Evolutionary conservation across 2,797 vertebrate genomes (phyloP).

Genomic region (Coregonus ussuriensis): DNA sequence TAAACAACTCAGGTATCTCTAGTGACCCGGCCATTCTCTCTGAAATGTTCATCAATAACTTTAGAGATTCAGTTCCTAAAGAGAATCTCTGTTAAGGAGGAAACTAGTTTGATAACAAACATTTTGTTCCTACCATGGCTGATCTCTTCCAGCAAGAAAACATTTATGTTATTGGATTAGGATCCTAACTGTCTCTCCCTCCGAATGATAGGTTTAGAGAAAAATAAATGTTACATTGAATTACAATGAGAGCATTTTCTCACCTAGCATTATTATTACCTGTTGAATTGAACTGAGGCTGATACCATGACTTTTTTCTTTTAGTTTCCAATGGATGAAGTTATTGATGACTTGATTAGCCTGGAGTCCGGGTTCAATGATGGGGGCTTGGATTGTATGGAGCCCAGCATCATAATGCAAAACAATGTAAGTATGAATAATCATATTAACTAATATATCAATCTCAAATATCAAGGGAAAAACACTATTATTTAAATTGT

Average conservation of each 20-base stretch:
- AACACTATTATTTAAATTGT: neutral
- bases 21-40: slow-evolving; percentile 36
- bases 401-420: slow-evolving; percentile 86
- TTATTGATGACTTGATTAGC: slow-evolving; percentile 93
- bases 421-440: slow-evolving; percentile 86
- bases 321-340: slow-evolving; percentile 92
- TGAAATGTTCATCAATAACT: slow-evolving; percentile 72
- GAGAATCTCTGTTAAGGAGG: slow-evolving; percentile 49
- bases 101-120: slow-evolving; percentile 61
- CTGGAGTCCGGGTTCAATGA: slow-evolving; percentile 93
- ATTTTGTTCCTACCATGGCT: slow-evolving; percentile 28
- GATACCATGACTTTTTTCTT: slow-evolving; percentile 56
- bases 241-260: neutral
- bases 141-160: slow-evolving; percentile 39
- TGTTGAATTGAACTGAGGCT: neutral
- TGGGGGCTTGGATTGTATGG: slow-evolving; percentile 87
- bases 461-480: neutral
- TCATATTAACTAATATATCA: slow-evolving; percentile 34
- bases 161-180: slow-evolving; percentile 59
- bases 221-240: slow-evolving; percentile 1
- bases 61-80: slow-evolving; percentile 66
- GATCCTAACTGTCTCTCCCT: slow-evolving; percentile 3
- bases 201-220: slow-evolving; percentile 13
- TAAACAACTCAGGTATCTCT: neutral
- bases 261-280: neutral